Evolutionary conservation across 2,888 invertebrate genomes (phyloP).

Genomic region (Gymnoscelis rufifasciata): DNA sequence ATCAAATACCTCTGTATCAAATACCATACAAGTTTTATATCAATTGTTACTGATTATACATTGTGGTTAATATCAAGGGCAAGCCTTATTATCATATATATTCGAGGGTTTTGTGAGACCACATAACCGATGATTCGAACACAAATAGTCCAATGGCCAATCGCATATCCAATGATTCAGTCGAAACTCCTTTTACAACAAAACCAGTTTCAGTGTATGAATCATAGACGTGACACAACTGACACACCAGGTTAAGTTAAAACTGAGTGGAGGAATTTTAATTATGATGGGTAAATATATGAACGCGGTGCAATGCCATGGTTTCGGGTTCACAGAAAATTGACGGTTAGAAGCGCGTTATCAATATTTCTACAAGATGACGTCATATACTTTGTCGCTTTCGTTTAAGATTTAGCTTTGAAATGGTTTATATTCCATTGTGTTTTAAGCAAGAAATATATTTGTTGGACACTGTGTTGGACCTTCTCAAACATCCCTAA

Average conservation of each 20-base stretch:
- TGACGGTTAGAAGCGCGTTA: too few relatives aligned
- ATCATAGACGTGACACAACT: constrained; percentile 32
- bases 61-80: not conserved
- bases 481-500: too few relatives aligned
- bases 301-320: constrained; percentile 13
- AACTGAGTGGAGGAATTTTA: constrained; percentile 30
- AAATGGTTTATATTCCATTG: too few relatives aligned
- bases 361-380: too few relatives aligned
- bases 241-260: constrained; percentile 38
- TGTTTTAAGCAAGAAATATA: too few relatives aligned
- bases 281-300: constrained; percentile 22
- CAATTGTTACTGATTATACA: not conserved
- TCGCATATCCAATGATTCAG: constrained; percentile 29
- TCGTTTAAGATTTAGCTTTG: too few relatives aligned
- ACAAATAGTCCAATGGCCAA: constrained; percentile 5
- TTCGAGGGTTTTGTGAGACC: not conserved
- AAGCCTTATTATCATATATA: not conserved
- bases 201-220: constrained; percentile 47
- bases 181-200: constrained; percentile 38
- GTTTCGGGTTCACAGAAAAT: constrained; percentile 10
- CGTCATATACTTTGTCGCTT: too few relatives aligned
- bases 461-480: too few relatives aligned
- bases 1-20: too few relatives aligned
- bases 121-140: not conserved
- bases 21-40: too few relatives aligned